Conservation (phyloP, 2,113 vertebrate species). For the Enhydra lutris region DNA sequence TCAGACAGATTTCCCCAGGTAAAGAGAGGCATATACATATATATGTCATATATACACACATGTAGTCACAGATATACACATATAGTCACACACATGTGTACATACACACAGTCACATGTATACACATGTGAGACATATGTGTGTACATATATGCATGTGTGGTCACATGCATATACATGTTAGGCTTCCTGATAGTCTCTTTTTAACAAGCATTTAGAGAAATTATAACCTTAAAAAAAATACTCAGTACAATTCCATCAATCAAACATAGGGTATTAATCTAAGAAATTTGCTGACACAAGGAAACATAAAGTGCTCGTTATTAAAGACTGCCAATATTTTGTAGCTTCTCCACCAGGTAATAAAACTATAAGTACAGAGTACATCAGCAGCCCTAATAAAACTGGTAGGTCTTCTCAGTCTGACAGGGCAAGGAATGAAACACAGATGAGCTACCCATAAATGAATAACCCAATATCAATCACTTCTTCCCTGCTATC, state of each 20-base stretch:
- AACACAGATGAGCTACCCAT: slow-evolving; percentile 54
- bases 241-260: slow-evolving; percentile 54
- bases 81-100: background rate
- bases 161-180: background rate
- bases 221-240: slow-evolving; percentile 66
- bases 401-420: slow-evolving; percentile 70
- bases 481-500: slow-evolving; percentile 16
- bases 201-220: slow-evolving; percentile 48
- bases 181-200: slow-evolving; percentile 31
- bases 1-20: background rate
- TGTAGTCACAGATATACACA: background rate
- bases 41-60: background rate
- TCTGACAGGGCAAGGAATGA: slow-evolving; percentile 72
- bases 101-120: background rate
- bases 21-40: background rate
- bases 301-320: slow-evolving; percentile 65
- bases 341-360: slow-evolving; percentile 73
- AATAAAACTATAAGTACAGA: slow-evolving; percentile 73
- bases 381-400: slow-evolving; percentile 66
- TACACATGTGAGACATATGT: background rate
- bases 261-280: slow-evolving; percentile 70
- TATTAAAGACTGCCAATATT: slow-evolving; percentile 70
- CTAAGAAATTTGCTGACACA: slow-evolving; percentile 74
- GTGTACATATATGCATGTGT: background rate
- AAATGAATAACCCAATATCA: slow-evolving; percentile 64